Percentiles rank a stretch among this genome's conserved stretches.
Evolutionary conservation across 2,113 vertebrate genomes (phyloP).

Genomic region (Oryzias melastigma): DNA sequence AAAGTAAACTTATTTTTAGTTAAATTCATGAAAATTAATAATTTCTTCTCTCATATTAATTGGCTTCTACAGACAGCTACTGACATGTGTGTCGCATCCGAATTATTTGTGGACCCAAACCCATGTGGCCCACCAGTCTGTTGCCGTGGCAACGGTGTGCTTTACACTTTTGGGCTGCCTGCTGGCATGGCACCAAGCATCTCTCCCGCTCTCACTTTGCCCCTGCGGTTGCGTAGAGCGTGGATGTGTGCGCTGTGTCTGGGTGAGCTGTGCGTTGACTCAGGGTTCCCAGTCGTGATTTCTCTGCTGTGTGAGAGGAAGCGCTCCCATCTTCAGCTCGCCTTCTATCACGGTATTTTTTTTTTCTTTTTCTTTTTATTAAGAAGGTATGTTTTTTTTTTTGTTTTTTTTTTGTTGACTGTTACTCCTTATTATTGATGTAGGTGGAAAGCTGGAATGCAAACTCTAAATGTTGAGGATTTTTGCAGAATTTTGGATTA

Average conservation of each 20-base stretch:
- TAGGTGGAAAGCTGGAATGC: not conserved
- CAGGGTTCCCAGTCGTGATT: constrained; percentile 42
- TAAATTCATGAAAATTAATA: not conserved
- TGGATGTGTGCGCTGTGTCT: constrained; percentile 11
- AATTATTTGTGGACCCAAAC: constrained; percentile 39
- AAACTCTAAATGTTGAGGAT: not conserved
- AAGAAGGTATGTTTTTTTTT: not conserved
- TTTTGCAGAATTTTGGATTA: not conserved
- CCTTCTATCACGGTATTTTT: constrained; percentile 47
- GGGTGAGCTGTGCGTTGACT: constrained; percentile 39
- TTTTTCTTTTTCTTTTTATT: not conserved
- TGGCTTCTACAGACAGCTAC: not conserved
- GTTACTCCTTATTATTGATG: not conserved
- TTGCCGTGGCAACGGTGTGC: constrained; percentile 71
- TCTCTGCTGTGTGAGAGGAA: constrained; percentile 40
- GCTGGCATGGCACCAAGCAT: constrained; percentile 50
- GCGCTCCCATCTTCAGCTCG: constrained; percentile 27
- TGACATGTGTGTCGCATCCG: constrained; percentile 27
- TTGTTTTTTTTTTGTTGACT: not conserved
- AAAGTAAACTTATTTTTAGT: too few species aligned
- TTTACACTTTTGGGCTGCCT: constrained; percentile 59
- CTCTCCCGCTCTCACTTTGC: constrained; percentile 54
- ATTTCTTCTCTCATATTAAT: not conserved
- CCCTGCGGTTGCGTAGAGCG: constrained; percentile 32
- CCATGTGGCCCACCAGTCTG: constrained; percentile 50